Base-by-base conservation (phyloP, 2,888 invertebrate species). In the Eubasilissa splendida region DNA sequence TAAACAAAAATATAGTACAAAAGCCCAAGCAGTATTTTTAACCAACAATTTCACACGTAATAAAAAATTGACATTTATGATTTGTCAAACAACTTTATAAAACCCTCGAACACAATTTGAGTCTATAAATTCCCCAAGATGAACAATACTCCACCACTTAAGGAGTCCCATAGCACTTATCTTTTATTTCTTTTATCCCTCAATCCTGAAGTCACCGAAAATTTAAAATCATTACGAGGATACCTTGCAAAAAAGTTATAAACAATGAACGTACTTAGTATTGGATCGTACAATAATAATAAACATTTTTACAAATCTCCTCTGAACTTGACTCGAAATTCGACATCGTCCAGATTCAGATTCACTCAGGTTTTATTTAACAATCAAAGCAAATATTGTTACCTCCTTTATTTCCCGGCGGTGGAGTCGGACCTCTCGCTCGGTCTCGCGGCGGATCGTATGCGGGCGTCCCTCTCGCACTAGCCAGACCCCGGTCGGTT, bases 321-420 rank as follows among this genome's bases (percentile, higher is more conserved):
- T 31, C 52, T 22, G 58, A 70, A 65, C 56, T 71, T 71, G 14
- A 54, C 71, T 52, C 54, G 54, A 54, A 33, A 59, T 68, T 68
- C 59, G 12, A 3, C 56, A 56, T 42, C 33, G n/a, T 33, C 50
- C 50, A 50, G 59, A 59, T 60, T 58, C 71, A 70, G 71, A 66
- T 81, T 81, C 76, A 71, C 80, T 76, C 80, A 79, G 82, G 80
- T 82, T 83, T 83, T 83, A 83, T 83, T 83, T 82, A 83, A 82
- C 83, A 83, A 83, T 83, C 83, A 80, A 70, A 79, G 82, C 83
- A 82, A 83, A 83, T 83, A 83, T 83, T 82, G 80, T 82, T 83
- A 82, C 80, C 82, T 80, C 79, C 79, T 79, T 79, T 83, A 80
- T 82, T 82, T 79, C 68, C 80, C 82, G 78, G 60, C 65, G 14